These are phyloP conservation scores for Pseudochromis fuscus DNA, from an alignment of 2,797 vertebrate species.

Conservation along the genomic window DNA sequence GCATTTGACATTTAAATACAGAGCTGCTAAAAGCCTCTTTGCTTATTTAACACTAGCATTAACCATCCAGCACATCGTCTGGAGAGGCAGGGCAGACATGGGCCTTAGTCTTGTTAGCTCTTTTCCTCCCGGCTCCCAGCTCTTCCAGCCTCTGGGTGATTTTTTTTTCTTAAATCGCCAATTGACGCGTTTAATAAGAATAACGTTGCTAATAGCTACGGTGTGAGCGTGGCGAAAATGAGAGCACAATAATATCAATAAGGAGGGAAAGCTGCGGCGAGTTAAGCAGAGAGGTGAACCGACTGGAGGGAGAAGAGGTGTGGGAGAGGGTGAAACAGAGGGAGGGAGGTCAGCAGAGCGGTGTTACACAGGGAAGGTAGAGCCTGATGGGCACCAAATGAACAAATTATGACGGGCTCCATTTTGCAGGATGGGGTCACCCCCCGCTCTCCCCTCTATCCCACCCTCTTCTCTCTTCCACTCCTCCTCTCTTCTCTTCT, in stretches of 20 bases:
- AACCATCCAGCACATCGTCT: slow-evolving; percentile 74
- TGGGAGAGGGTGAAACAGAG: slow-evolving; percentile 84
- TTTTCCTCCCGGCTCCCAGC: slow-evolving; percentile 43
- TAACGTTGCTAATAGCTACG: slow-evolving; percentile 54
- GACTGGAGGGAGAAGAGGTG: slow-evolving; percentile 52
- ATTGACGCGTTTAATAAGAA: slow-evolving; percentile 68
- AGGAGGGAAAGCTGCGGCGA: slow-evolving; percentile 41
- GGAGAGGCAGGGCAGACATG: slow-evolving; percentile 49
- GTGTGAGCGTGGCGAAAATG: slow-evolving; percentile 17
- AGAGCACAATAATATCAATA: slow-evolving; percentile 33
- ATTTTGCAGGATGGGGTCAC: slow-evolving; percentile 99
- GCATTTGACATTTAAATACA: slow-evolving; percentile 86
- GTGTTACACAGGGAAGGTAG: slow-evolving; percentile 97
- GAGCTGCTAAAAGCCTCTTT: slow-evolving; percentile 87
- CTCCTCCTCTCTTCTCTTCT: slow-evolving; percentile 98
- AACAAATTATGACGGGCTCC: slow-evolving; percentile 99
- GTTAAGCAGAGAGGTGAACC: slow-evolving; percentile 60
- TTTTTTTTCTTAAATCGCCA: slow-evolving; percentile 50
- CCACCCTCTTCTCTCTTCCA: slow-evolving; percentile 95
- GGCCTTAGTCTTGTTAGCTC: slow-evolving; percentile 60
- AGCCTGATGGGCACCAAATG: slow-evolving; percentile 99
- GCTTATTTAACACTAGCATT: slow-evolving; percentile 82
- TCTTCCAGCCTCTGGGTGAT: slow-evolving; percentile 32
- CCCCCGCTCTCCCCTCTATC: slow-evolving; percentile 87
- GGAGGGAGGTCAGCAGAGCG: slow-evolving; percentile 90